Conservation (phyloP, 2,888 invertebrate species). For the Eumerus sabulonum region DNA sequence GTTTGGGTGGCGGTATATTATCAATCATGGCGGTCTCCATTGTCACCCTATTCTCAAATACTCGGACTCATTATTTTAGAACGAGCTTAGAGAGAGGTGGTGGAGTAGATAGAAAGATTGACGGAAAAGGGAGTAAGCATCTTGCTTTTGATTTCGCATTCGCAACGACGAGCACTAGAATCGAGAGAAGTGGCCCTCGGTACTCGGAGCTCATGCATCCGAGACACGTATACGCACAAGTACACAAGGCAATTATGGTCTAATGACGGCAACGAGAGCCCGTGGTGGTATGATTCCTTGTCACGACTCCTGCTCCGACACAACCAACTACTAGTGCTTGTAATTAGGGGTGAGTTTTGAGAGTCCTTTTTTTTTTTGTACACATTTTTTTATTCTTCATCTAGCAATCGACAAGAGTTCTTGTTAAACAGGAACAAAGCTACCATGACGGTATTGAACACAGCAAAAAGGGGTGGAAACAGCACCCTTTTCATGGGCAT, state of each 20-base stretch:
- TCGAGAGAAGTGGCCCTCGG: constrained; percentile 17
- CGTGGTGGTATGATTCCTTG: constrained; percentile 59
- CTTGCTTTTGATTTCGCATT: constrained; percentile 45
- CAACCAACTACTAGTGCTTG: constrained; percentile 50
- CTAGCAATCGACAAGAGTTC: constrained; percentile 21
- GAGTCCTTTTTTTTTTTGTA: no score
- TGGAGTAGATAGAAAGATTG: no score
- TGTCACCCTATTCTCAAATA: constrained; percentile 65
- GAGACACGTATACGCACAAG: constrained; percentile 31
- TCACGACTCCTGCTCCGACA: constrained; percentile 51
- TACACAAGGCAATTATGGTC: constrained; percentile 61
- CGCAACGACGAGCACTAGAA: constrained; percentile 3
- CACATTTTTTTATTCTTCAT: constrained; percentile 30
- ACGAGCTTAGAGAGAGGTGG: constrained; percentile 62
- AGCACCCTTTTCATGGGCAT: constrained; percentile 62
- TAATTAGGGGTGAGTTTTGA: constrained; percentile 17
- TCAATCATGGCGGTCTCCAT: constrained; percentile 62
- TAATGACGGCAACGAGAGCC: constrained; percentile 60
- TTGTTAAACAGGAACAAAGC: no score
- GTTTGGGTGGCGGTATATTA: no score
- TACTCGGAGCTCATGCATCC: neutral
- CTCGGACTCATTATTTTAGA: constrained; percentile 67
- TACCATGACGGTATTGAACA: no score
- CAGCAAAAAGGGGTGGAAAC: no score
- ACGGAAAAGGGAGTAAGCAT: no score